phyloP scores from a whole-genome alignment of 2,113 vertebrate genomes.

The Motacilla tschutschensis region DNA sequence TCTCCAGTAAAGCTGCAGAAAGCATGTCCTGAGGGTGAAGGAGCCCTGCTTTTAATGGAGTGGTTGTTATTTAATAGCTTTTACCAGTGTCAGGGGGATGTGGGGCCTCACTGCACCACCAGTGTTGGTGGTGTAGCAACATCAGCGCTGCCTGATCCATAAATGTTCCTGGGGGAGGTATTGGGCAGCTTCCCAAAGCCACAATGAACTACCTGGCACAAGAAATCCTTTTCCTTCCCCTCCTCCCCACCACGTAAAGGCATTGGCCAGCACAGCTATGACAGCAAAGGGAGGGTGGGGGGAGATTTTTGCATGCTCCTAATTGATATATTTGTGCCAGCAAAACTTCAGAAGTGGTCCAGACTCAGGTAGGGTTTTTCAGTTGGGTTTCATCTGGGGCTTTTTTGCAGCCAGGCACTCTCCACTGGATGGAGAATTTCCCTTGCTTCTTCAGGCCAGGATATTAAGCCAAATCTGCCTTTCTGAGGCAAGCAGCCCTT shows the following conservation, averaged over 20 bases:
- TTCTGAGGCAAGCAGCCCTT: background rate
- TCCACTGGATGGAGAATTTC: background rate
- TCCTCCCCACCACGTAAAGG: accelerated
- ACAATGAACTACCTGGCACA: background rate
- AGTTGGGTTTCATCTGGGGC: background rate
- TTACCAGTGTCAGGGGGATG: background rate
- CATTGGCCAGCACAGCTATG: background rate
- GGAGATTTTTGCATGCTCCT: background rate
- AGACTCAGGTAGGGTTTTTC: background rate
- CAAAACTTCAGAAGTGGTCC: background rate
- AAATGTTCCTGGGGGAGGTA: background rate
- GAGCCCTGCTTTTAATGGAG: background rate
- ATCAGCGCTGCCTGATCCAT: background rate
- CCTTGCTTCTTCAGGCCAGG: background rate
- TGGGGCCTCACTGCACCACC: background rate
- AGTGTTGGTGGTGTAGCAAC: background rate
- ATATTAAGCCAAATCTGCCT: background rate
- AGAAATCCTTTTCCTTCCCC: background rate
- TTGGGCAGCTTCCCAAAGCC: background rate
- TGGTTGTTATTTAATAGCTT: background rate
- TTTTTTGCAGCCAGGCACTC: background rate
- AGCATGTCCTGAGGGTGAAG: background rate
- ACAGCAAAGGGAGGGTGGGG: background rate
- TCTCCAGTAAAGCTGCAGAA: background rate
- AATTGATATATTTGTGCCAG: background rate